Evolutionary conservation across 2,113 vertebrate genomes (phyloP), one percentile per base, ranked within the genome.

Genomic region (Phoxinus phoxinus): DNA sequence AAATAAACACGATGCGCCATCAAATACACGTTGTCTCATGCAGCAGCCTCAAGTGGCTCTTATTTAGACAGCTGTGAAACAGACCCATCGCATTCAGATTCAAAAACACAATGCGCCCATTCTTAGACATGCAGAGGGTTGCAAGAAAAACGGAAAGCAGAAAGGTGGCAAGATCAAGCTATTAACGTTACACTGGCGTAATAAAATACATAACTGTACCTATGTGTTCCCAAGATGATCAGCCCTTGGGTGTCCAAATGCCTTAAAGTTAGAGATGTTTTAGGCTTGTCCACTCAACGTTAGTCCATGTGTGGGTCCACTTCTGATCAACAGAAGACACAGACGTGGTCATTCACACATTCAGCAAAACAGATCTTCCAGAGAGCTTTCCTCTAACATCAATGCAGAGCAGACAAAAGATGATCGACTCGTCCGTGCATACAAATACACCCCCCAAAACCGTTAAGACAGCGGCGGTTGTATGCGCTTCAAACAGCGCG

Each of bases 1-100:
- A 65, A 53, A 23, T 30, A 75, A 48, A 51, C 59, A 30, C 27
- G 46, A 69, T 2, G 35, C 13, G 11, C 13, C 12, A 30, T 25
- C 44, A 46, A 59, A 56, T 21, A 25, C 48, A 41, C 21, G 61
- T 71, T 53, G 41, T 81, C 37, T 65, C 59, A 23, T 48, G 51
- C 48, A 37, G 76, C 53, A 72, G 81, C 81, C 21, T 83, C 79
- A 83, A 83, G 85, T 58, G 65, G 75, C 48, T 80, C 63, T 73
- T 79, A 83, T 75, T 83, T 81, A 56, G 88, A 81, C 86, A 87
- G 86, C 81, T 86, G 84, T 77, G 84, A 44, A 46, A 37, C 82
- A 83, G 86, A 87, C 80, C 84, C 59, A 37, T 48, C 59, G 59
- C 82, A 65, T 48, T 61, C 21, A 72, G 23, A 30, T 19, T 48